These are phyloP conservation scores for Calidris pugnax DNA, from an alignment of 2,113 vertebrate species.

Conservation along the genomic window DNA sequence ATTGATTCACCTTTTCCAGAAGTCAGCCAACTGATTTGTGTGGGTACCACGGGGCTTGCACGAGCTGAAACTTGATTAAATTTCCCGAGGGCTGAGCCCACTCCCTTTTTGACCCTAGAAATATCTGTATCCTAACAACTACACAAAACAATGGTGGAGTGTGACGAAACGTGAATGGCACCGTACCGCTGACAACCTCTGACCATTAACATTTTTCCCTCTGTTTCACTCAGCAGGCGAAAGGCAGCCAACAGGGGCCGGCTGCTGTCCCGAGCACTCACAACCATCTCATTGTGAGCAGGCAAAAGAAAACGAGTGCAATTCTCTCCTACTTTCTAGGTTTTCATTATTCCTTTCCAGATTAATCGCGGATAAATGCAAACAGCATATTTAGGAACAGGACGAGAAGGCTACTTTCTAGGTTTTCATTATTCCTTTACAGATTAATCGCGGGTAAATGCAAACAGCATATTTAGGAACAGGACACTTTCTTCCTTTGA, in stretches of 20 bases:
- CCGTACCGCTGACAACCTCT: conserved; percentile 61
- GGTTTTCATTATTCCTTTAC: conserved; percentile 17
- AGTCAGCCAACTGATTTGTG: not conserved
- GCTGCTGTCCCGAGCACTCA: conserved; percentile 54
- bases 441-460: conserved; percentile 1
- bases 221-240: conserved; percentile 65
- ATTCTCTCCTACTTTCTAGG: conserved; percentile 14
- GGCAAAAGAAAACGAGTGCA: not conserved
- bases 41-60: not conserved
- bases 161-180: conserved; percentile 69
- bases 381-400: conserved; percentile 17
- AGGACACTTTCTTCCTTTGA: not conserved
- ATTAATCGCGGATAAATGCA: conserved; percentile 5
- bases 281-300: conserved; percentile 43
- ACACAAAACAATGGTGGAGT: conserved; percentile 58
- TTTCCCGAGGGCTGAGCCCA: conserved; percentile 30
- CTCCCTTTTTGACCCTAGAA: conserved; percentile 47
- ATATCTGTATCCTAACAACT: conserved; percentile 71
- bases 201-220: conserved; percentile 70
- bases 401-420: conserved; percentile 19
- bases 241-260: conserved; percentile 57
- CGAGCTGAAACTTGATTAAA: not conserved
- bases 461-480: conserved; percentile 20
- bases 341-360: conserved; percentile 21
- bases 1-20: not conserved